These are phyloP conservation scores for Bryconaethiops microstoma DNA, from an alignment of 2,797 vertebrate species.

Conservation along the genomic window DNA sequence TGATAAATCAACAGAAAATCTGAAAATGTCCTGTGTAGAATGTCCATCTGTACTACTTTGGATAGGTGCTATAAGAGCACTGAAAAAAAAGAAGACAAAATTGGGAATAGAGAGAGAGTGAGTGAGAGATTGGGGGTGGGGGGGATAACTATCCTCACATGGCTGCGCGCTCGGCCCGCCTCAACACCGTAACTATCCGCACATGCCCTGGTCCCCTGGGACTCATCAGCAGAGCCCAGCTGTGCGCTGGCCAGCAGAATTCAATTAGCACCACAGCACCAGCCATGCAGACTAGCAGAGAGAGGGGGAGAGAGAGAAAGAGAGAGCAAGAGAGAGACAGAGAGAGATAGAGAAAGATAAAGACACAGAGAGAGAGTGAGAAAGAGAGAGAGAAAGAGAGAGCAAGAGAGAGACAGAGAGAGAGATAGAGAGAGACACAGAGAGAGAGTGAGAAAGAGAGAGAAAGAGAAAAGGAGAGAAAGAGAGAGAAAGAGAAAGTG, in stretches of 20 bases:
- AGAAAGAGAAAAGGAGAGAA: neutral
- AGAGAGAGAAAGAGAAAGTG: neutral
- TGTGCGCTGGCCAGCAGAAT: conserved; percentile 81
- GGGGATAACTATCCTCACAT: conserved; percentile 76
- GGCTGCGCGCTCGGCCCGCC: conserved; percentile 70
- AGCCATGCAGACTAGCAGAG: conserved; percentile 55
- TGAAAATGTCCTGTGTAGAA: neutral
- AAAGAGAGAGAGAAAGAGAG: neutral
- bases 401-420: neutral
- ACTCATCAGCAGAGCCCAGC: conserved; percentile 83
- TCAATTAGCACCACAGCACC: conserved; percentile 75
- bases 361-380: no score
- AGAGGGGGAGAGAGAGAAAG: neutral
- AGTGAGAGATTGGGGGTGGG: neutral
- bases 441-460: neutral
- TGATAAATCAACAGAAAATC: no score
- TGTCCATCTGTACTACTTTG: neutral
- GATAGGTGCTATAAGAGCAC: neutral
- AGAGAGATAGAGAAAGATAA: neutral
- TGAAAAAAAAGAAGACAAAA: neutral
- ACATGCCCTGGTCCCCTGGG: conserved; percentile 80
- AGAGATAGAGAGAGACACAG: neutral
- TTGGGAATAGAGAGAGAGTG: neutral
- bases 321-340: neutral
- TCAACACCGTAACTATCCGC: conserved; percentile 82